A percentile compares a stretch with the other conserved stretches of the same genome.
These are phyloP conservation scores for Corythornis madagascariensis DNA, from an alignment of 2,113 vertebrate species.

Conservation along the genomic window DNA sequence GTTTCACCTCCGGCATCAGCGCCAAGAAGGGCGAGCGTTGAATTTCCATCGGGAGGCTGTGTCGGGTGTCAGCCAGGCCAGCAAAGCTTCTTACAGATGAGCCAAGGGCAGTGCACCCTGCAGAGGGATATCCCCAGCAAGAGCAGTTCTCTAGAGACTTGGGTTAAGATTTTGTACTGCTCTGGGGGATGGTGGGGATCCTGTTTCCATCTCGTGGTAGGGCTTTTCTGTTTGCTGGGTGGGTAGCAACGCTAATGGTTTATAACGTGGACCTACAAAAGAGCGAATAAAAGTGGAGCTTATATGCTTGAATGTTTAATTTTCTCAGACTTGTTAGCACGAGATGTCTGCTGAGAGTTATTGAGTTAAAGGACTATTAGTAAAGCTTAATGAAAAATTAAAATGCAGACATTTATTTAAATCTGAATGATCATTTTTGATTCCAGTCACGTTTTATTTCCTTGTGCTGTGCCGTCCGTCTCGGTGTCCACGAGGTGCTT, in stretches of 20 bases:
- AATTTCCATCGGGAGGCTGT: not conserved
- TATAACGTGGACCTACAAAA: not conserved
- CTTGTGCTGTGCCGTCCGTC: not conserved
- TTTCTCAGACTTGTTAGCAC: not conserved
- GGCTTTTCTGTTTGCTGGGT: not conserved
- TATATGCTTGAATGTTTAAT: not conserved
- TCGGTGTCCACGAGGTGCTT: not conserved
- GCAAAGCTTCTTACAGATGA: rapidly evolving
- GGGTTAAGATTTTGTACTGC: not conserved
- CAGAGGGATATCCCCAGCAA: not conserved
- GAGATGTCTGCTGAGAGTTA: not conserved
- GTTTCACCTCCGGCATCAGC: not conserved
- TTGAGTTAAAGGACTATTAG: not conserved
- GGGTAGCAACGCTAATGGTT: not conserved
- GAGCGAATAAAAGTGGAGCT: not conserved
- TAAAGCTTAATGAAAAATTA: not conserved
- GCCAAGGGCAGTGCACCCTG: not conserved
- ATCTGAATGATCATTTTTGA: not conserved
- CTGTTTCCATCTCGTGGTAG: not conserved
- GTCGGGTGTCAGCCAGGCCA: not conserved
- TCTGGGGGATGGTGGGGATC: not conserved
- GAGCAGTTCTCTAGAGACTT: not conserved
- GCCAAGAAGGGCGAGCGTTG: not conserved
- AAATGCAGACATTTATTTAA: not conserved
- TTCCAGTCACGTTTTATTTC: not conserved